Base-by-base conservation (phyloP, 2,888 invertebrate species). In the Tridacna gigas region DNA sequence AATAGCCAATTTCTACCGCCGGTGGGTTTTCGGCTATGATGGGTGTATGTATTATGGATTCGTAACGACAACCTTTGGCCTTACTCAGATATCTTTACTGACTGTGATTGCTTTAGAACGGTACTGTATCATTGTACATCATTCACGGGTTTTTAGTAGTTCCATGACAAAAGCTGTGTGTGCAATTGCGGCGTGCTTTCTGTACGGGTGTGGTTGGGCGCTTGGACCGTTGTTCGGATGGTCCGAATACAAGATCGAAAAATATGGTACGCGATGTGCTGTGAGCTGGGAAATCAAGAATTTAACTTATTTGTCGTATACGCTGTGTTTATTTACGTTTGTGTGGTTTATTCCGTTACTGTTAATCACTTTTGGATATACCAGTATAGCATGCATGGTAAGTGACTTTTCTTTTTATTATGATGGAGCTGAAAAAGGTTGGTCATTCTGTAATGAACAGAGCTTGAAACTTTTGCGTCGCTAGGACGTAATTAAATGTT, bases 301-400 rank as follows among this genome's bases (percentile, higher is more conserved):
- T 51, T 48, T 18, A 11, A 18, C 28, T 0, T 66, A 81, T 25
- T 63, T 84, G 51, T 81, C 81, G 18, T 84, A 84, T 26, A 77
- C 79, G 12, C 45, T 84, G 11, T 61, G 67, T 22, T 45, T 84
- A 15, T 79, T 81, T 45, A 74, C 67, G 15, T 76, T 76, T 61
- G 84, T 75, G 20, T 84, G 84, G 84, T 67, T 84, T 74, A 73
- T 81, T 25, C 84, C 84, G 15, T 28, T 84, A 45, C 71, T 74
- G 9, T 37, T 81, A 5, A 81, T 84, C 15, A 75, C 73, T 9
- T 81, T 74, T 61, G 79, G 81, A 67, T 84, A 84, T 63, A 78
- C 76, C 18, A 81, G 77, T 65, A 84, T 84, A n/a, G 76, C 81
- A 4, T 60, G 37, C 18, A 65, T 79, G 74, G 84, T 84, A 77